Base-by-base conservation (phyloP, 2,888 invertebrate genomes). In the Catocala fraxini region DNA sequence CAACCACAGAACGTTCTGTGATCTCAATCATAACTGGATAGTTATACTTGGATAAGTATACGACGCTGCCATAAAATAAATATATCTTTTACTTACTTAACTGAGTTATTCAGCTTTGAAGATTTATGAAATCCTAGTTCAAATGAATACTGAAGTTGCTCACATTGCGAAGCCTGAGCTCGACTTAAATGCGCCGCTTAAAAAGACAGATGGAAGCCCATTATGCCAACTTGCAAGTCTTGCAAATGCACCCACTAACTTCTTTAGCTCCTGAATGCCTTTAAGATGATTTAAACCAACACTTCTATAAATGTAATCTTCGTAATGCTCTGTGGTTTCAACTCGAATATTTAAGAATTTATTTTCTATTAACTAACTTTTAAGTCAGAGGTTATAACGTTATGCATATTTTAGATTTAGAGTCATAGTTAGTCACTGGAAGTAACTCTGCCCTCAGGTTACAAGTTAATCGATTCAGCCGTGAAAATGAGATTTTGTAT, bases 191-290 rank as follows among this genome's bases (percentile, higher is more conserved):
- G 75, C 68, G 68, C 71, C 74, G 75, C 73, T 82, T 81, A 75
- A 78, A 75, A 77, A 85, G 82, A 84, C 78, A 80, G 77, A 84
- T 82, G 77, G 76, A 59, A 56, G 51, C 58, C 62, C 73, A 77
- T 82, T 82, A 82, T 63, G 68, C 73, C 70, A 73, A 75, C 69
- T 75, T 73, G 75, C 71, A 65, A 74, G 68, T 57, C 59, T 73
- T 61, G 52, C 52, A 55, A 68, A 62, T 77, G 77, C 70, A 66
- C 49, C 46, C 59, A 60, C 59, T 59, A 63, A 68, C 68, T 78
- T 60, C 63, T 74, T 66, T 58, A 70, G 61, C 59, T 62, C 53
- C 49, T 58, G 63, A 71, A 65, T 65, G 70, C 60, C 64, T 72
- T 73, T 63, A 71, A 66, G 61, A 78, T 72, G 64, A 77, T 74